phyloP scores from a whole-genome alignment of 2,888 invertebrate species.

The Pyrrhosoma nymphula region DNA sequence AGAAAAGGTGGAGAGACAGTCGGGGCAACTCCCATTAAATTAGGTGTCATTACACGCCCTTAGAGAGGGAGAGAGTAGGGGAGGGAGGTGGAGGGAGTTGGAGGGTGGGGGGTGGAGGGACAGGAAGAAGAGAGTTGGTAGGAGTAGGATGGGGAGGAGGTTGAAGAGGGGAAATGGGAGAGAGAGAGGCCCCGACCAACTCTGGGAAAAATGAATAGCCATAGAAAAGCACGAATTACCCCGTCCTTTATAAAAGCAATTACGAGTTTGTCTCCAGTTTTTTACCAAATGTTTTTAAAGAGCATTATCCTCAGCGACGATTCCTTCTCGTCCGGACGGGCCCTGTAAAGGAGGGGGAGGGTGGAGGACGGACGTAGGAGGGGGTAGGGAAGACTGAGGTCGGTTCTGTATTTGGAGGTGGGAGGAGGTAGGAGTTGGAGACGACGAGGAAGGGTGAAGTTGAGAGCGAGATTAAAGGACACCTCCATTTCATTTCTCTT shows the following conservation, averaged over 20 bases:
- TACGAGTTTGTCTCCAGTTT: conserved; percentile 11
- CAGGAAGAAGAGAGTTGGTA: background rate
- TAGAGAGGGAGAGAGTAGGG: background rate
- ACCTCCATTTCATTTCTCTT: background rate
- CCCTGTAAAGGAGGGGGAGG: background rate
- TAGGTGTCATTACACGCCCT: conserved; percentile 63
- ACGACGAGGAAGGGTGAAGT: too few species aligned
- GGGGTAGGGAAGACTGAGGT: background rate
- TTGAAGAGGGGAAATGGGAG: background rate
- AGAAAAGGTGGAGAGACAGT: background rate
- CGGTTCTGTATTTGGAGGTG: too few species aligned
- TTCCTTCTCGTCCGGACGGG: background rate
- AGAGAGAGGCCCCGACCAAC: background rate
- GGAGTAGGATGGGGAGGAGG: background rate
- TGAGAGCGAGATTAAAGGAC: background rate
- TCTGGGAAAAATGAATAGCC: conserved; percentile 65
- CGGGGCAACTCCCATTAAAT: conserved; percentile 60
- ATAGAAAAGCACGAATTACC: conserved; percentile 49
- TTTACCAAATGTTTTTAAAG: conserved; percentile 55
- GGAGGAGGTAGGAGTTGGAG: too few species aligned
- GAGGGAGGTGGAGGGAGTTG: background rate
- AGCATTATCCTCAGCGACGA: conserved; percentile 18
- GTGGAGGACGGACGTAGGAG: background rate
- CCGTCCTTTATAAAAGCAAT: conserved; percentile 51
- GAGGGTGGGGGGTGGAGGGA: background rate